phyloP scores from a whole-genome alignment of 2,888 invertebrate genomes.

The Apodemia zela region DNA sequence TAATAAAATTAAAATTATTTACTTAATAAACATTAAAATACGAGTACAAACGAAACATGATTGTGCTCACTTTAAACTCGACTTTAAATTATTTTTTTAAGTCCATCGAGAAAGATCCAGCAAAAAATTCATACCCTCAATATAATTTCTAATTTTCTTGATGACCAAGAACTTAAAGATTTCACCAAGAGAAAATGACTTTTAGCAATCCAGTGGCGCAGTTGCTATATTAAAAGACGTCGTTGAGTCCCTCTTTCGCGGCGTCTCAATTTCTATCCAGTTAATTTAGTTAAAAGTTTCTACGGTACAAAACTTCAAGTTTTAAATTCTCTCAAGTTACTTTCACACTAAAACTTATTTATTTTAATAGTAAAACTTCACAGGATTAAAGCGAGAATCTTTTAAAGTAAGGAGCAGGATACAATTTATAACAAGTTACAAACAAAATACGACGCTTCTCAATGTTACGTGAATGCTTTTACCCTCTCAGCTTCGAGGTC shows the following conservation, averaged over 20 bases:
- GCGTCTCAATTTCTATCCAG: constrained; percentile 54
- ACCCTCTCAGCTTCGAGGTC: constrained; percentile 26
- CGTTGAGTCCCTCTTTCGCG: constrained; percentile 37
- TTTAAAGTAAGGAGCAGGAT: constrained; percentile 23
- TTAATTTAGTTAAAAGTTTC: constrained; percentile 64
- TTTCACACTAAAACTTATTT: constrained; percentile 21
- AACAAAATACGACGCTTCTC: constrained; percentile 20
- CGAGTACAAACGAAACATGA: no score
- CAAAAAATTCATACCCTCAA: constrained; percentile 18
- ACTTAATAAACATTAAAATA: no score
- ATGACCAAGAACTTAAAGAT: constrained; percentile 20
- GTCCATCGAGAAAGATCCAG: no score
- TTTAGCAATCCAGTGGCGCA: constrained; percentile 29
- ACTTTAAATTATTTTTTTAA: neutral
- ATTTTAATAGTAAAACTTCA: constrained; percentile 18
- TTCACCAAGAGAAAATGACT: constrained; percentile 23
- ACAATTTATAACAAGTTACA: constrained; percentile 31
- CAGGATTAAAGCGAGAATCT: constrained; percentile 12
- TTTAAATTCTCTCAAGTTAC: constrained; percentile 19
- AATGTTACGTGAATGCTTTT: constrained; percentile 28
- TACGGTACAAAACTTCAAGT: constrained; percentile 5
- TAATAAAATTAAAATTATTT: no score
- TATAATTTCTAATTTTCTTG: constrained; percentile 25
- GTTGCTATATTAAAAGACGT: constrained; percentile 34
- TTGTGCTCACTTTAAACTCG: no score